Percentiles rank a stretch among this genome's conserved stretches.
Conservation (phyloP, 2,113 vertebrate species). For the Atlantisia rogersi region DNA sequence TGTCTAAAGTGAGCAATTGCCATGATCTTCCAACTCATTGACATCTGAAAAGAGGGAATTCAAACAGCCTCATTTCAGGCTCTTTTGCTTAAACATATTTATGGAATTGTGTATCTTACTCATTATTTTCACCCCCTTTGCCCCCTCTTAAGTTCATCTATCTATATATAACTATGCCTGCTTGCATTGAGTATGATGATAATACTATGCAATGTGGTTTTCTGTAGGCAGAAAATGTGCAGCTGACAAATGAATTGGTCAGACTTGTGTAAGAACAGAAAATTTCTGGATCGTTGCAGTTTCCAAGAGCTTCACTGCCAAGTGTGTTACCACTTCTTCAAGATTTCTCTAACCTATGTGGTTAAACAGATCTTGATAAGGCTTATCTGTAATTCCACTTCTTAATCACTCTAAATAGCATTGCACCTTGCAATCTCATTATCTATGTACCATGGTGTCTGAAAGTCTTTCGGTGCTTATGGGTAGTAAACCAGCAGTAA, state of each 20-base stretch:
- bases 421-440: background rate
- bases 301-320: background rate
- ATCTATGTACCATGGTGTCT: accelerated
- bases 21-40: background rate
- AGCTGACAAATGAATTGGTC: background rate
- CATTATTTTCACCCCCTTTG: background rate
- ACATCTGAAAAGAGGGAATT: background rate
- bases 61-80: background rate
- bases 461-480: background rate
- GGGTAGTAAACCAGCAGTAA: background rate
- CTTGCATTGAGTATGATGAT: background rate
- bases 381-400: background rate
- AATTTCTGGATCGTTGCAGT: background rate
- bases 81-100: background rate
- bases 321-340: background rate
- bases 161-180: background rate
- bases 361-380: background rate
- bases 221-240: background rate
- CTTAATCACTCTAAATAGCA: background rate
- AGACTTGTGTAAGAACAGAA: background rate
- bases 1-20: background rate
- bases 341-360: background rate
- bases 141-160: background rate
- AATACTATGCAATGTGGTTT: background rate
- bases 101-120: background rate